These are phyloP conservation scores for Scelioninae gen. 1 DNA, from an alignment of 2,888 invertebrate genomes.

Conservation along the genomic window DNA sequence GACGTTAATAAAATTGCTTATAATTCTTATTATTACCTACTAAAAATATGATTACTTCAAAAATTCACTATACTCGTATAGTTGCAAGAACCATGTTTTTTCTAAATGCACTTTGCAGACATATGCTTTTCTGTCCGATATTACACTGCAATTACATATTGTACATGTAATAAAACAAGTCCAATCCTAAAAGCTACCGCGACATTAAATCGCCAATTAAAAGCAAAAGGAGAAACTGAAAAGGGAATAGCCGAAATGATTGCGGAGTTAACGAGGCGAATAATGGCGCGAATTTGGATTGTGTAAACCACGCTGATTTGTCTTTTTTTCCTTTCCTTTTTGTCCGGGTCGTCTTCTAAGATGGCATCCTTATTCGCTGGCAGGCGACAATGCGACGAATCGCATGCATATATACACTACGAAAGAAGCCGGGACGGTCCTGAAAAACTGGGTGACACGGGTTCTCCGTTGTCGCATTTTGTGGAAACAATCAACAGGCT, in stretches of 20 bases:
- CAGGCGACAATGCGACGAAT: conserved; percentile 62
- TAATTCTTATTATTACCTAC: too few species aligned
- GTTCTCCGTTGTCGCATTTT: conserved; percentile 80
- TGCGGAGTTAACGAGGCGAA: conserved; percentile 36
- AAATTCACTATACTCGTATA: too few species aligned
- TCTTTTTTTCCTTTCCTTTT: conserved; percentile 36
- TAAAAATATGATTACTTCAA: too few species aligned
- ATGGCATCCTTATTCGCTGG: conserved; percentile 36
- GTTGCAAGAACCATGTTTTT: too few species aligned
- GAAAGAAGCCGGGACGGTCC: conserved; percentile 60
- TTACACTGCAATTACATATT: neutral
- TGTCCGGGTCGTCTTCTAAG: neutral
- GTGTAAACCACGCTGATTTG: conserved; percentile 24
- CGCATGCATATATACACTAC: conserved; percentile 58
- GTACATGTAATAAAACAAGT: neutral
- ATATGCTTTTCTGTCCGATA: neutral
- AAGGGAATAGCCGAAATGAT: conserved; percentile 22
- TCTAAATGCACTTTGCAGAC: neutral
- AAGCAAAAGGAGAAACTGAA: neutral
- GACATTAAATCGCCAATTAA: conserved; percentile 8
- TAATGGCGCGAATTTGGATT: conserved; percentile 57
- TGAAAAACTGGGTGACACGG: conserved; percentile 79
- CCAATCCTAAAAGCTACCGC: neutral
- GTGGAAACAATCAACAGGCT: conserved; percentile 82
- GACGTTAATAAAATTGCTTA: too few species aligned